Base-by-base conservation (phyloP, 2,113 vertebrate species). In the Geothlypis trichas region DNA sequence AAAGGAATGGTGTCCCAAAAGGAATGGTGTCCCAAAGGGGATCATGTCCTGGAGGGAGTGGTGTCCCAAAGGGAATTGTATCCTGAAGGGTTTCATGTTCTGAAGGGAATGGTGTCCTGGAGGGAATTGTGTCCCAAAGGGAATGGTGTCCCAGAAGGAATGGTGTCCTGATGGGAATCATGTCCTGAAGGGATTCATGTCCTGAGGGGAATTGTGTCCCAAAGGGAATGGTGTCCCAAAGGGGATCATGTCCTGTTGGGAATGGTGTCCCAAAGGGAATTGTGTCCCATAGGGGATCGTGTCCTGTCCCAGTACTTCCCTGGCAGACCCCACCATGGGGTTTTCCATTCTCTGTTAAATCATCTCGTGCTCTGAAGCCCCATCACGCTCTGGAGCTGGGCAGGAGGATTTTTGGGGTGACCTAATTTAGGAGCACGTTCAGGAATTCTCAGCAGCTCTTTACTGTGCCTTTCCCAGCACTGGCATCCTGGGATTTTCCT, bases 211-310 rank as follows among this genome's bases (percentile, higher is more conserved):
- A 24, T 49, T 1, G 2, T 44, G 59, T 42, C 72, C 81, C 47
- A 4, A 4, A 6, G 22, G 9, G 30, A 17, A 54, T n/a, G 0
- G 1, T 1, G 0, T 23, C 74, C 71, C 20, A 13, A 10, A 33
- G 17, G 7, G 49, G 12, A 61, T 72, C n/a, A n/a, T n/a, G n/a
- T n/a, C n/a, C n/a, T 2, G 7, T n/a, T n/a, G 28, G 52, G 18
- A 5, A 31, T 30, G 0, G 10, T 2, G 0, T 30, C 68, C 22
- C 8, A 7, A 5, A 11, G n/a, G 13, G 23, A 11, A 54, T 35
- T 0, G 1, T 1, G 0, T 22, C 79, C 72, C 22, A 15, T 7
- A 28, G 7, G 7, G 54, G 11, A 49, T 58, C 3, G 1, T 1
- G 61, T 41, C 69, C 85, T 62, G 7, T 22, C 52, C 63, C 41